A percentile compares a stretch with the other conserved stretches of the same genome.
Evolutionary conservation across 1,140 invertebrate genomes (phyloP).

Genomic region (Plutomurus gul): DNA sequence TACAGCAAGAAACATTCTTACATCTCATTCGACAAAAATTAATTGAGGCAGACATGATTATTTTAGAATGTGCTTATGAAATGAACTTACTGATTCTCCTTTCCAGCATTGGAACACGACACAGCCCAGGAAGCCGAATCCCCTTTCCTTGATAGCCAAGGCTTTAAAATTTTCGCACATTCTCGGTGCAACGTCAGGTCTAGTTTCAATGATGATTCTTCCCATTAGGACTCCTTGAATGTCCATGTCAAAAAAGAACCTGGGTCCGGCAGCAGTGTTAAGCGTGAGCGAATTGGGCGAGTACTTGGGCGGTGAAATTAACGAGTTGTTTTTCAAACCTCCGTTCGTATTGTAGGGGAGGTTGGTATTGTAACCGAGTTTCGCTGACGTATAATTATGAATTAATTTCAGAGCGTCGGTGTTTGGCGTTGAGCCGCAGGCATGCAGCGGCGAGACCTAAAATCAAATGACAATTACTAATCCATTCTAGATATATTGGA

Average conservation of each 20-base stretch:
- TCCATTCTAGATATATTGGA: neutral
- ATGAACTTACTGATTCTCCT: conserved; percentile 67
- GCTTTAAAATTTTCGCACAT: conserved; percentile 88
- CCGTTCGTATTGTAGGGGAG: conserved; percentile 37
- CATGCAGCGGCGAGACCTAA: conserved; percentile 46
- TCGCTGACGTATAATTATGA: conserved; percentile 50
- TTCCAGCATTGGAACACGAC: conserved; percentile 81
- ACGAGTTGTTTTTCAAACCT: conserved; percentile 38
- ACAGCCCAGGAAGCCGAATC: conserved; percentile 78
- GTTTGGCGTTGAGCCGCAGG: conserved; percentile 43
- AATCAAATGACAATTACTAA: neutral
- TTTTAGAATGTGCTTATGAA: too few relatives aligned
- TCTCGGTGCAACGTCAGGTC: conserved; percentile 81
- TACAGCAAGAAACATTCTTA: neutral
- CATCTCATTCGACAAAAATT: neutral
- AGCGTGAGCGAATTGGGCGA: conserved; percentile 41
- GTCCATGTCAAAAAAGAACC: conserved; percentile 78
- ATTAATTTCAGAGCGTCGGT: conserved; percentile 51
- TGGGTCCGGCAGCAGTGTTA: conserved; percentile 58
- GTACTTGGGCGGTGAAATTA: conserved; percentile 50
- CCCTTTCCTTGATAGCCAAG: conserved; percentile 76
- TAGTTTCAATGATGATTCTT: conserved; percentile 79
- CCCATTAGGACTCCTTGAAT: conserved; percentile 68
- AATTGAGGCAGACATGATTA: neutral
- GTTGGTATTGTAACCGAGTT: conserved; percentile 47